Conservation (phyloP, 2,888 invertebrate species). For the Drosophila neoperkinsi region DNA sequence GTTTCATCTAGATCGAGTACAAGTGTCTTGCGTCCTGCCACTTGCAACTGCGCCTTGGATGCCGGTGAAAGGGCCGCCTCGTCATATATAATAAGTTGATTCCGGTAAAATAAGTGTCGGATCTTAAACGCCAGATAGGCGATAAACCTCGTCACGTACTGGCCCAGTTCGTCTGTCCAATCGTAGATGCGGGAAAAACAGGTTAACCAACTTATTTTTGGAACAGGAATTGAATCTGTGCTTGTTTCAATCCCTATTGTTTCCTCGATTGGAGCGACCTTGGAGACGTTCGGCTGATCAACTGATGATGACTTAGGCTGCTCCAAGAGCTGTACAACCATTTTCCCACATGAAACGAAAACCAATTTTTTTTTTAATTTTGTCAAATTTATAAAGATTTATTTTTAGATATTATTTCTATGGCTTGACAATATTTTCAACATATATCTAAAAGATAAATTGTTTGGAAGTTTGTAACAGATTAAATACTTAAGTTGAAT, state of each 20-base stretch:
- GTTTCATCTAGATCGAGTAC: slow-evolving; percentile 67
- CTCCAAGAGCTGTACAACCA: slow-evolving; percentile 30
- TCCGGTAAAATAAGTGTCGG: neutral
- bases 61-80: slow-evolving; percentile 41
- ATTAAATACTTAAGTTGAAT: neutral
- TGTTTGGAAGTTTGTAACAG: neutral
- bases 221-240: neutral
- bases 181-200: neutral
- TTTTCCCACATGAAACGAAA: slow-evolving; percentile 21
- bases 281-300: slow-evolving; percentile 2
- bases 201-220: neutral
- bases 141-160: slow-evolving; percentile 22
- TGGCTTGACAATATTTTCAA: neutral
- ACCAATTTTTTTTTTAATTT: neutral
- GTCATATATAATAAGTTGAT: slow-evolving; percentile 1
- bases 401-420: neutral
- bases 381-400: neutral
- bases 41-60: slow-evolving; percentile 1
- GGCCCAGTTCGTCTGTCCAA: slow-evolving; percentile 36
- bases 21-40: slow-evolving; percentile 46
- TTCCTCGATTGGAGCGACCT: neutral
- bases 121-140: slow-evolving; percentile 20
- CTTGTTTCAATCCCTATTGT: neutral
- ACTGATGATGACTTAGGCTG: slow-evolving; percentile 8
- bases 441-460: neutral